Percentiles rank a stretch among this genome's conserved stretches.
Conservation (phyloP, 1,140 invertebrate genomes). For the Acromyrmex heyeri region DNA sequence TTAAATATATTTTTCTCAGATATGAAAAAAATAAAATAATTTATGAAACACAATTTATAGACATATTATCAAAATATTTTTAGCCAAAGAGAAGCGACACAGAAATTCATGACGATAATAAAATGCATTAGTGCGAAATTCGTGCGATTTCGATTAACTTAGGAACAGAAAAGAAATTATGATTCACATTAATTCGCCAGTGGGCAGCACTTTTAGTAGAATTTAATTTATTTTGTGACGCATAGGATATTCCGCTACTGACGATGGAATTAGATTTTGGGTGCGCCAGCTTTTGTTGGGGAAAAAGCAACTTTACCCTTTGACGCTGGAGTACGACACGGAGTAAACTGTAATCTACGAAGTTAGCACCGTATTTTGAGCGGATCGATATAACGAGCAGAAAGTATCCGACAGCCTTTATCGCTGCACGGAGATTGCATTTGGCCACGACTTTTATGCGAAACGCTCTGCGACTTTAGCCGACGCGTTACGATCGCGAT, state of each 20-base stretch:
- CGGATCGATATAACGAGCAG: constrained; percentile 59
- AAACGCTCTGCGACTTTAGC: constrained; percentile 34
- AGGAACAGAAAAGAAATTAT: constrained; percentile 52
- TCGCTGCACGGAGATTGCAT: constrained; percentile 54
- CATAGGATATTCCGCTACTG: constrained; percentile 20
- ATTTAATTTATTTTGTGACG: constrained; percentile 57
- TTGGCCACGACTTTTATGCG: constrained; percentile 60
- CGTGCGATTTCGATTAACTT: constrained; percentile 45
- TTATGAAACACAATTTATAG: not conserved
- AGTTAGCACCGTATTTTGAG: constrained; percentile 62
- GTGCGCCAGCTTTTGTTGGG: constrained; percentile 51
- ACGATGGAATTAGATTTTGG: constrained; percentile 56
- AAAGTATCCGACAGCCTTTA: constrained; percentile 55
- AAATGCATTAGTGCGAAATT: constrained; percentile 9
- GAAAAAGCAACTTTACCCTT: constrained; percentile 62
- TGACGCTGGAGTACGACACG: constrained; percentile 39
- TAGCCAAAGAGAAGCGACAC: constrained; percentile 19
- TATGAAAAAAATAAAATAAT: not conserved
- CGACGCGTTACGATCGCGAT: constrained; percentile 52
- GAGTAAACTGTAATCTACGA: constrained; percentile 60
- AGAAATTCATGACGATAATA: constrained; percentile 20
- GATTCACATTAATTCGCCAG: constrained; percentile 49
- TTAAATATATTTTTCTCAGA: not conserved
- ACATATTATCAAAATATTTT: not conserved
- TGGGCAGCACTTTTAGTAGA: constrained; percentile 48